Percentiles rank a stretch among this genome's conserved stretches.
Conservation (phyloP, 2,113 vertebrate genomes). For the Tinamus guttatus region DNA sequence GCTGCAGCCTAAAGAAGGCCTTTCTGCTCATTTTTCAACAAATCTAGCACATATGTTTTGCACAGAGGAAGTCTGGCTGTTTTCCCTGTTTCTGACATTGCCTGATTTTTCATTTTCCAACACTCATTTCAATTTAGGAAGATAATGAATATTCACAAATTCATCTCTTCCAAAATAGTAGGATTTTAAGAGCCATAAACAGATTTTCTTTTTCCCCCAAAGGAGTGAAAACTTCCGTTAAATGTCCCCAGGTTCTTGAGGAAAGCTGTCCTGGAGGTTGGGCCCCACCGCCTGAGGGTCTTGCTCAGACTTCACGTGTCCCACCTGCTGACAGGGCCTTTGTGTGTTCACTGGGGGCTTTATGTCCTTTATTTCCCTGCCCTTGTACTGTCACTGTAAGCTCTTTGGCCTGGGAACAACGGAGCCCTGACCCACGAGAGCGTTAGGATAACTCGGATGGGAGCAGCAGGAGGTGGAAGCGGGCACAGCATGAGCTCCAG, state of each 20-base stretch:
- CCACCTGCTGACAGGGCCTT: rapidly evolving
- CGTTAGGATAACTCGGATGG: not conserved
- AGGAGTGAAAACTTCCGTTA: not conserved
- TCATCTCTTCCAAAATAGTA: not conserved
- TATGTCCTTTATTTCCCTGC: not conserved
- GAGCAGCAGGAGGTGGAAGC: not conserved
- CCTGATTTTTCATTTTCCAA: constrained; percentile 42
- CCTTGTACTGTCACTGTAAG: not conserved
- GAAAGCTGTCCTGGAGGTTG: not conserved
- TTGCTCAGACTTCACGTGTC: not conserved
- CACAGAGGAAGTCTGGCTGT: constrained; percentile 52
- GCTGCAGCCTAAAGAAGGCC: not conserved
- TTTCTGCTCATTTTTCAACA: constrained; percentile 40
- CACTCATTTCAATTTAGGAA: not conserved
- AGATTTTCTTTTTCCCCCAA: not conserved
- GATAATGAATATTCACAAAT: constrained; percentile 54
- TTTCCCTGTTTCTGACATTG: constrained; percentile 61
- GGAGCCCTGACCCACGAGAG: not conserved
- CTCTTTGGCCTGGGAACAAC: not conserved
- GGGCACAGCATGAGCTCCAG: not conserved
- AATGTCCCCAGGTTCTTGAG: not conserved
- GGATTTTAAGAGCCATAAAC: not conserved
- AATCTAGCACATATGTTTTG: constrained; percentile 43
- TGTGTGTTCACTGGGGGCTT: not conserved
- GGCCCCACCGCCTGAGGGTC: not conserved